Percentiles rank a stretch among this genome's conserved stretches.
These are phyloP conservation scores for Caenorhabditis parvicauda DNA, from an alignment of 2,888 invertebrate genomes.

Conservation along the genomic window DNA sequence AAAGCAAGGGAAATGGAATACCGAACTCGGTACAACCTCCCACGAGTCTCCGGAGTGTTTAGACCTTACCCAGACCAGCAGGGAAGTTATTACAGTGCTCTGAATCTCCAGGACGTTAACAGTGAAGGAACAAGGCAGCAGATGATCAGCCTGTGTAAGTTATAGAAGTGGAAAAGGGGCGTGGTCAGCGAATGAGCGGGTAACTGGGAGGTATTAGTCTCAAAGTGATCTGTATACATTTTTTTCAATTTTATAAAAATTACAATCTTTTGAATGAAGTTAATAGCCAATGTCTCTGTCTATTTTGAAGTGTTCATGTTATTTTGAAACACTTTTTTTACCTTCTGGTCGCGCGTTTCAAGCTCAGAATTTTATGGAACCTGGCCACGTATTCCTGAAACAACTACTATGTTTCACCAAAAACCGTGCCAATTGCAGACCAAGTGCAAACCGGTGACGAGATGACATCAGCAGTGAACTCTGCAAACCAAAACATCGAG, in stretches of 20 bases:
- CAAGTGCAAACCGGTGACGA: slow-evolving; percentile 54
- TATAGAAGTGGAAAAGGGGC: not conserved
- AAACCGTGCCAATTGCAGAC: slow-evolving; percentile 44
- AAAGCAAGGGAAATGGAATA: slow-evolving; percentile 54
- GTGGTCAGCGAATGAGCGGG: not conserved
- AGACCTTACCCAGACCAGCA: slow-evolving; percentile 61
- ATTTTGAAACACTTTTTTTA: too few species aligned
- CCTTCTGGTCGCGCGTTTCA: too few species aligned
- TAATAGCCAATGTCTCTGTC: not conserved
- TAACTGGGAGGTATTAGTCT: not conserved
- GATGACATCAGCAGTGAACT: too few species aligned
- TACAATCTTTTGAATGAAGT: not conserved
- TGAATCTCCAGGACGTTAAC: slow-evolving; percentile 57
- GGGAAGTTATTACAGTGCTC: slow-evolving; percentile 35
- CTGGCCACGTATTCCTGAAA: too few species aligned
- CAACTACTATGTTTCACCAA: not conserved
- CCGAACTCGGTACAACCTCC: slow-evolving; percentile 51
- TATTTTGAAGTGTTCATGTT: too few species aligned
- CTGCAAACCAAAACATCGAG: slow-evolving; percentile 13
- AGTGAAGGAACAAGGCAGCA: slow-evolving; percentile 56
- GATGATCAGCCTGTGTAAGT: slow-evolving; percentile 51
- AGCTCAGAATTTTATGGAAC: too few species aligned
- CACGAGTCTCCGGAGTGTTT: slow-evolving; percentile 53
- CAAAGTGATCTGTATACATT: not conserved
- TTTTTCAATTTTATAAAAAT: not conserved